These are phyloP conservation scores for Perca flavescens DNA, from an alignment of 2,113 vertebrate species.

Conservation along the genomic window DNA sequence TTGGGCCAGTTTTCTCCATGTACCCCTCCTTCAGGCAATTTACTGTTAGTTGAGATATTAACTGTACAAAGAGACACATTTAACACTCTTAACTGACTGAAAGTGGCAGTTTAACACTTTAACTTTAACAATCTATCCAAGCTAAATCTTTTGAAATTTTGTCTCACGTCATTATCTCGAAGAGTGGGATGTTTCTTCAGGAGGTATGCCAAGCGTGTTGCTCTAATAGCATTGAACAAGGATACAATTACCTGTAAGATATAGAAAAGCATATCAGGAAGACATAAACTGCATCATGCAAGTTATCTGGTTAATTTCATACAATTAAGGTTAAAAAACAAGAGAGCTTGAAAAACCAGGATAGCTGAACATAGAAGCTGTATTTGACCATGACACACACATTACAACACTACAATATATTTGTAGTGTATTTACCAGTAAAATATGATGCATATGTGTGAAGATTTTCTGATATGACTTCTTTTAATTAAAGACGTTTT, in stretches of 20 bases:
- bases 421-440: neutral
- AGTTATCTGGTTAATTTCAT: too few relatives aligned
- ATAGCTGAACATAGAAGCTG: neutral
- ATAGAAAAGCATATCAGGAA: neutral
- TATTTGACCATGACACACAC: neutral
- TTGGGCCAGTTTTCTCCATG: constrained; percentile 97
- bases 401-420: neutral
- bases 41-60: constrained; percentile 89
- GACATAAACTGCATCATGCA: neutral
- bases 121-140: neutral
- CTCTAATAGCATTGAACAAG: constrained; percentile 93
- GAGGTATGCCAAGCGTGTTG: constrained; percentile 90
- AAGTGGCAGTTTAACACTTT: neutral
- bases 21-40: constrained; percentile 91
- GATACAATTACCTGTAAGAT: constrained; percentile 89
- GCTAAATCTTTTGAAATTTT: neutral
- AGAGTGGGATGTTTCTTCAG: constrained; percentile 86
- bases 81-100: neutral
- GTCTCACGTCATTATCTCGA: constrained; percentile 87
- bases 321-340: too few relatives aligned
- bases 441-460: neutral
- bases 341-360: too few relatives aligned
- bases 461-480: neutral
- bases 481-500: neutral
- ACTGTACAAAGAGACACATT: constrained; percentile 75